Conservation (phyloP, 1,140 invertebrate species). For the Archivesica marissinica region DNA sequence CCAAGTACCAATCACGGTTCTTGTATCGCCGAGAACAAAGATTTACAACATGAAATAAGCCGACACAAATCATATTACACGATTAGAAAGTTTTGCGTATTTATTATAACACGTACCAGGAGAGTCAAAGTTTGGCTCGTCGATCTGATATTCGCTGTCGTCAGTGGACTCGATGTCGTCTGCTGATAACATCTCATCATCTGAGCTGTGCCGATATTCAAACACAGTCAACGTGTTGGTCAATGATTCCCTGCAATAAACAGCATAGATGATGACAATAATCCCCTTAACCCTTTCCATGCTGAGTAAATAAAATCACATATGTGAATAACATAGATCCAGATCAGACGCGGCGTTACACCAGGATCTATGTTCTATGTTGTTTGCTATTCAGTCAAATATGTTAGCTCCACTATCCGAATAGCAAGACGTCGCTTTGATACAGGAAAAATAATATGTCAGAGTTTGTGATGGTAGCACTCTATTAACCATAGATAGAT, state of each 20-base stretch:
- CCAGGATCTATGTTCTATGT: too few relatives aligned
- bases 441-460: too few relatives aligned
- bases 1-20: neutral
- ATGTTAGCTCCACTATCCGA: too few relatives aligned
- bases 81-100: neutral
- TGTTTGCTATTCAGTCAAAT: too few relatives aligned
- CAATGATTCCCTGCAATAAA: constrained; percentile 88
- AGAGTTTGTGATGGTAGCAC: too few relatives aligned
- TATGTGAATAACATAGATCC: too few relatives aligned
- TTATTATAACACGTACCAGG: constrained; percentile 11
- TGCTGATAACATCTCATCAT: constrained; percentile 90
- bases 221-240: constrained; percentile 92
- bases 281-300: too few relatives aligned
- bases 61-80: neutral
- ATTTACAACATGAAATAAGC: neutral
- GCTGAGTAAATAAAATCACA: too few relatives aligned
- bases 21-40: neutral
- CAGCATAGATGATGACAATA: too few relatives aligned
- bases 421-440: too few relatives aligned
- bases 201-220: constrained; percentile 88
- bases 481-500: too few relatives aligned
- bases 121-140: constrained; percentile 28
- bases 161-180: constrained; percentile 84
- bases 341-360: too few relatives aligned
- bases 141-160: constrained; percentile 60